Evolutionary conservation across 2,888 invertebrate genomes (phyloP).

Genomic region (Sialis lutaria): DNA sequence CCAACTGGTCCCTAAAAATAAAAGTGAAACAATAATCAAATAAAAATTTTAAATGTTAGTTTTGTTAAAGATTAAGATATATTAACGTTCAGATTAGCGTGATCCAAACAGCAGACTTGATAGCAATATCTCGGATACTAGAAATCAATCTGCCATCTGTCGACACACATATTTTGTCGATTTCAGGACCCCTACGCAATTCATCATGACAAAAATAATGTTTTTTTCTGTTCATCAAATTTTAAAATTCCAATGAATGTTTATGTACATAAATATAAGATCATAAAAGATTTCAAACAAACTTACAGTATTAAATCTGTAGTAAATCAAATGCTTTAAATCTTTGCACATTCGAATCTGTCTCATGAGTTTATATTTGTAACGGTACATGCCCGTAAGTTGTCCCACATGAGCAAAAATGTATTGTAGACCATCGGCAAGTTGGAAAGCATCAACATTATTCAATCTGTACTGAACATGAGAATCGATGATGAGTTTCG

Average conservation of each 20-base stretch:
- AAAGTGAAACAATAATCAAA: no score
- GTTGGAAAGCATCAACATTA: slow-evolving; percentile 97
- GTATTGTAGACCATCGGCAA: slow-evolving; percentile 96
- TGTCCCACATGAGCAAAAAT: slow-evolving; percentile 99
- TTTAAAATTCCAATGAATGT: neutral
- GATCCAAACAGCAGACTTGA: no score
- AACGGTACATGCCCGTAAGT: slow-evolving; percentile 98
- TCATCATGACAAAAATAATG: slow-evolving; percentile 1
- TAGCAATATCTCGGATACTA: no score
- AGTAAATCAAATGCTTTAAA: slow-evolving; percentile 97
- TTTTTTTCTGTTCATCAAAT: neutral
- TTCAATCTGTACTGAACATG: slow-evolving; percentile 98
- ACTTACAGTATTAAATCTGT: slow-evolving; percentile 92
- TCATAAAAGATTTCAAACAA: neutral
- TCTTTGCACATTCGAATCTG: slow-evolving; percentile 99
- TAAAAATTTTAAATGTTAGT: no score
- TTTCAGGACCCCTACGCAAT: slow-evolving; percentile 6
- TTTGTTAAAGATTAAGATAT: no score
- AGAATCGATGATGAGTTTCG: slow-evolving; percentile 96
- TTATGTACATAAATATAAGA: neutral
- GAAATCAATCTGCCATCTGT: no score
- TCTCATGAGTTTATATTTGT: slow-evolving; percentile 96
- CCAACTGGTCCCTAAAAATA: slow-evolving; percentile 76
- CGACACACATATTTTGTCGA: slow-evolving; percentile 1
- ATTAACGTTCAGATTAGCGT: no score